These are phyloP conservation scores for Crossoptilon crossoptilon DNA, from an alignment of 2,797 vertebrate species.

Conservation along the genomic window DNA sequence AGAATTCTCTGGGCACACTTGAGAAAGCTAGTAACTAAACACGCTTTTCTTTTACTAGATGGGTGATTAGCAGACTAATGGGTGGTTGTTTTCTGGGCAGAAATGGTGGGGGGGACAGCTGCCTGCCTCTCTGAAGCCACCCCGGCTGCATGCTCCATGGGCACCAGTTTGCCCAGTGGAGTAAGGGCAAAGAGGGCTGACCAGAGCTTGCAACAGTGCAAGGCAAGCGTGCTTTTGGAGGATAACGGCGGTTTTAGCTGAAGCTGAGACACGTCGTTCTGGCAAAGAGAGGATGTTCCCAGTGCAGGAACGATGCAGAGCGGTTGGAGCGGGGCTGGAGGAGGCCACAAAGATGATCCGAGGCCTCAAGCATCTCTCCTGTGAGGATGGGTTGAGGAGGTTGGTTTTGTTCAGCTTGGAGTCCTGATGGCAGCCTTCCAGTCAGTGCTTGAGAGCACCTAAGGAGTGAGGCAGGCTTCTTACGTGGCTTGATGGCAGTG, in stretches of 20 bases:
- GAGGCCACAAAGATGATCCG: no score
- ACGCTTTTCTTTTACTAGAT: background rate
- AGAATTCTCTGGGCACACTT: slow-evolving; percentile 18
- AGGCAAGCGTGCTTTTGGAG: background rate
- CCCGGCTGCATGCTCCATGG: accelerated
- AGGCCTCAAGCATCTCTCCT: no score
- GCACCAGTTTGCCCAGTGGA: background rate
- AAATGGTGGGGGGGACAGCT: background rate
- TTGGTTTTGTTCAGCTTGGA: no score
- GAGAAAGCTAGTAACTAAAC: background rate
- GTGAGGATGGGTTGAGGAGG: no score
- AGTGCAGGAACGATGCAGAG: no score
- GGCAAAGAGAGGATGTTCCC: background rate
- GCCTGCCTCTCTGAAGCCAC: accelerated
- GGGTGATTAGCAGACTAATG: background rate
- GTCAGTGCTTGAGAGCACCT: no score
- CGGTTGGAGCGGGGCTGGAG: no score
- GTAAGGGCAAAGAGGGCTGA: background rate
- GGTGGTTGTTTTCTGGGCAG: background rate
- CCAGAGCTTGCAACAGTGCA: no score
- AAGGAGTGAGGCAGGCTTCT: no score
- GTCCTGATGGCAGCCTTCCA: no score
- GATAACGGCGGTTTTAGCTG: background rate
- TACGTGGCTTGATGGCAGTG: no score
- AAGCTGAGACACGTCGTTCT: background rate